These are phyloP conservation scores for Chascanopsetta lugubris DNA, from an alignment of 2,113 vertebrate genomes.

Conservation along the genomic window DNA sequence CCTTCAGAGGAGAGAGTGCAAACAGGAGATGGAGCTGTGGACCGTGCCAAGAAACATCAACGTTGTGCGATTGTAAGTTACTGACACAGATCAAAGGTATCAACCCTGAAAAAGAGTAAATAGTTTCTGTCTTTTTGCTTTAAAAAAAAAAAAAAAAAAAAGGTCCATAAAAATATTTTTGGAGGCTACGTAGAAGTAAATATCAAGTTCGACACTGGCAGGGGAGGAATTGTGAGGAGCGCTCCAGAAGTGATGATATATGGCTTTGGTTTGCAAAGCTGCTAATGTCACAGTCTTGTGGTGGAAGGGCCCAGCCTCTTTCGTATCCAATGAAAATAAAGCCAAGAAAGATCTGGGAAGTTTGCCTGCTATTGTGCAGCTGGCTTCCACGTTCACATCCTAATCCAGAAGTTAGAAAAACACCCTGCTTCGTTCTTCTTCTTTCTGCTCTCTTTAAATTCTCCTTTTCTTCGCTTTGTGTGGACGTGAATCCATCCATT, in stretches of 20 bases:
- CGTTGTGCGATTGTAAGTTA: no score
- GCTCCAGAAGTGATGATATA: background rate
- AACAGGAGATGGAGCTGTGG: no score
- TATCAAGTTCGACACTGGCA: background rate
- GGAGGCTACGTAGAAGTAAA: background rate
- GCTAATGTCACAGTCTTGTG: constrained; percentile 24
- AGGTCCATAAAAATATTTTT: background rate
- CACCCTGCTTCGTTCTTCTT: no score
- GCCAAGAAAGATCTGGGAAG: constrained; percentile 57
- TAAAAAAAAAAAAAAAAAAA: no score
- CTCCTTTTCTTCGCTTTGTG: constrained; percentile 27
- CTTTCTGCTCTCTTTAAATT: constrained; percentile 40
- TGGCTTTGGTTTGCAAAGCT: constrained; percentile 4
- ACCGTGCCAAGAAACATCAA: no score
- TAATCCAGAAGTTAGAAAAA: constrained; percentile 64
- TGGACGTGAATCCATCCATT: constrained; percentile 43
- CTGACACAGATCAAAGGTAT: no score
- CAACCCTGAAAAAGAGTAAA: no score
- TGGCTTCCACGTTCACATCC: constrained; percentile 54
- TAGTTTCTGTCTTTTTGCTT: background rate
- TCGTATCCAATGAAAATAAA: constrained; percentile 63
- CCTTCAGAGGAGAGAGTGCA: no score
- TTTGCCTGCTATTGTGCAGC: constrained; percentile 62
- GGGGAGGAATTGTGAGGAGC: constrained; percentile 10
- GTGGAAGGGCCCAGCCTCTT: constrained; percentile 30